Conservation (phyloP, 35 echinoderm and acorn worm genomes). For the Lytechinus variegatus region DNA sequence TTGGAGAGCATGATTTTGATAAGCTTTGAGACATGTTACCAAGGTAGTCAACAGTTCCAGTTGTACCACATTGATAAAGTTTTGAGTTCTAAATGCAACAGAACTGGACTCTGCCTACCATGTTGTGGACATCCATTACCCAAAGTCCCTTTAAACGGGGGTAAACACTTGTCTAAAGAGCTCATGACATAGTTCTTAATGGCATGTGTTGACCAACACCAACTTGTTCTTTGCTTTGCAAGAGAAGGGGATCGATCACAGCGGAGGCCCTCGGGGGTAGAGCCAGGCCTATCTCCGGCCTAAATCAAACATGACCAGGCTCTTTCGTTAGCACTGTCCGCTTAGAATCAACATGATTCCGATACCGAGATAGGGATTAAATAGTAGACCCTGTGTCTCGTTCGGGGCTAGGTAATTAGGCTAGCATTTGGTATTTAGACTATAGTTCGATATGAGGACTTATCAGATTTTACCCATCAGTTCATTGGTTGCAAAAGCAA, state of each 20-base stretch:
- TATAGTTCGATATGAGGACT: not conserved
- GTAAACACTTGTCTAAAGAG: not conserved
- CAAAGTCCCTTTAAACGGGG: not conserved
- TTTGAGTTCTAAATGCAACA: no score
- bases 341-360: not conserved
- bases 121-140: no score
- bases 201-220: not conserved
- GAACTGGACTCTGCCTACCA: no score
- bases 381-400: not conserved
- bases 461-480: not conserved
- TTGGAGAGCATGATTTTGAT: no score
- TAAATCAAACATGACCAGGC: slow-evolving; percentile 1
- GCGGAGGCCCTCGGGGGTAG: not conserved
- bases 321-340: not conserved
- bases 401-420: not conserved
- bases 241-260: not conserved
- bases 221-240: not conserved
- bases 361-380: not conserved
- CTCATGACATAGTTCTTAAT: no score
- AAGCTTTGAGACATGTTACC: no score
- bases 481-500: not conserved
- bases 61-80: no score
- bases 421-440: not conserved
- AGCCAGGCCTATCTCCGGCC: not conserved
- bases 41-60: no score